phyloP scores from a whole-genome alignment of 2,888 invertebrate genomes.

The Caenorhabditis zanzibari region DNA sequence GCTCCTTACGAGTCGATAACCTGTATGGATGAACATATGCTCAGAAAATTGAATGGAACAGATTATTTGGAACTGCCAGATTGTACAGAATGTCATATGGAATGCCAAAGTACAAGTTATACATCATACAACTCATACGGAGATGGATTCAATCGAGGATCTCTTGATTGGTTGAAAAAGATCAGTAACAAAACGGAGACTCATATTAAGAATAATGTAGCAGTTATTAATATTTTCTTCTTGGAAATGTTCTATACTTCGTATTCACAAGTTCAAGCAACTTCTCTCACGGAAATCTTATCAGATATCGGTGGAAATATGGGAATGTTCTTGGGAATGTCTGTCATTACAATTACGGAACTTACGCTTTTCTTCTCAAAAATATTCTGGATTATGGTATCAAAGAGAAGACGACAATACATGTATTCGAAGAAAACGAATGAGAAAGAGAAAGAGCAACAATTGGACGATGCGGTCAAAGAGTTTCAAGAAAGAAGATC shows the following conservation, averaged over 20 bases:
- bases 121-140: conserved; percentile 79
- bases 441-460: conserved; percentile 63
- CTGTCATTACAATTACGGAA: conserved; percentile 80
- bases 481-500: conserved; percentile 62
- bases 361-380: conserved; percentile 78
- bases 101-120: conserved; percentile 75
- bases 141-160: conserved; percentile 75
- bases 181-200: conserved; percentile 50
- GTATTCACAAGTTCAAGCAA: conserved; percentile 78
- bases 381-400: conserved; percentile 79
- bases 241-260: conserved; percentile 80
- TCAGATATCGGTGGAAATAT: conserved; percentile 83
- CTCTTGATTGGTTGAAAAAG: conserved; percentile 72
- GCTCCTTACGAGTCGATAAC: conserved; percentile 68
- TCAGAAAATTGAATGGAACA: conserved; percentile 49
- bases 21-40: conserved; percentile 68
- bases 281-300: conserved; percentile 73
- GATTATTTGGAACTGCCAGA: conserved; percentile 62
- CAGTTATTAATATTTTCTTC: conserved; percentile 80
- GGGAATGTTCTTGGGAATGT: conserved; percentile 83
- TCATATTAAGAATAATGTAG: conserved; percentile 74
- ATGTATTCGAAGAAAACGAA: conserved; percentile 72
- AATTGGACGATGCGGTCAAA: conserved; percentile 63
- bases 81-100: conserved; percentile 71
- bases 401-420: conserved; percentile 72